Conservation (phyloP, 2,888 invertebrate genomes). For the Trachelus troglodyta region DNA sequence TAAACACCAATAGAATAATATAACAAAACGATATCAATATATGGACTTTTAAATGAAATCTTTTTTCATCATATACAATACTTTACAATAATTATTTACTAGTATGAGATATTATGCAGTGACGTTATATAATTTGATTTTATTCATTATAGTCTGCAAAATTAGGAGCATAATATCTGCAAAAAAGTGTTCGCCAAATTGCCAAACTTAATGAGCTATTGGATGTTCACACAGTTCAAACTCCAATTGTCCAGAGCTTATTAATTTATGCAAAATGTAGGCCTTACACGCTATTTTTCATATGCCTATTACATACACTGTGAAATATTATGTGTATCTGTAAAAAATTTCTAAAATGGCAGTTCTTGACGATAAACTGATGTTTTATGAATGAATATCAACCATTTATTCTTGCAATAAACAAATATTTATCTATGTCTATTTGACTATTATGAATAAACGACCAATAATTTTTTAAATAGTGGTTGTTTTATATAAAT, state of each 20-base stretch:
- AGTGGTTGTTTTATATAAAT: background rate
- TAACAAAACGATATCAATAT: background rate
- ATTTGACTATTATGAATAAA: background rate
- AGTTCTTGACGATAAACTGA: background rate
- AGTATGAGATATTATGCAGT: background rate
- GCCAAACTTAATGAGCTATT: background rate
- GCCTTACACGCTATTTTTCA: background rate
- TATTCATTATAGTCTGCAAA: background rate
- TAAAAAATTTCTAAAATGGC: background rate
- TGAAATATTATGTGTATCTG: background rate
- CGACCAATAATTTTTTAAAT: background rate
- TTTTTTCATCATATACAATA: background rate
- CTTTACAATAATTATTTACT: conserved; percentile 2
- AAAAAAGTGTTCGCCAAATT: background rate
- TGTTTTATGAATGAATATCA: background rate
- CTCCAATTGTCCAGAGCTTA: no score
- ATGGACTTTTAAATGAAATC: background rate
- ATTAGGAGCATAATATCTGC: background rate
- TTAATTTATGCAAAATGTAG: no score
- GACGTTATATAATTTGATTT: background rate
- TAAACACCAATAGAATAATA: background rate
- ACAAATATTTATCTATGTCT: background rate
- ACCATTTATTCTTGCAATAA: background rate
- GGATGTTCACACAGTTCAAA: no score
- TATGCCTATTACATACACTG: background rate